A percentile compares a stretch with the other conserved stretches of the same genome.
Evolutionary conservation across 2,797 vertebrate genomes (phyloP).

Genomic region (Trichosurus vulpecula): DNA sequence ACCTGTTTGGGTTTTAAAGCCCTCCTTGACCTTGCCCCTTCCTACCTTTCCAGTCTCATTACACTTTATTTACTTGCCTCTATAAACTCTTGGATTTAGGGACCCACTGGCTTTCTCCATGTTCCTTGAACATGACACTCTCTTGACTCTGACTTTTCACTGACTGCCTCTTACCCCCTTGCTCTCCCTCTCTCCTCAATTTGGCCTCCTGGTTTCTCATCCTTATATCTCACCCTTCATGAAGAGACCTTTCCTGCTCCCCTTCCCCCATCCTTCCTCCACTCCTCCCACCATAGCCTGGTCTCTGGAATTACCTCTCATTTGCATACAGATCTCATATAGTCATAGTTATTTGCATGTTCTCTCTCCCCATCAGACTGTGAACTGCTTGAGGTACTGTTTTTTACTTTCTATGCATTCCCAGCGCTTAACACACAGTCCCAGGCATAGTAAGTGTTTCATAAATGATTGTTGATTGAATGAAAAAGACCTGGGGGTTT

Average conservation of each 20-base stretch:
- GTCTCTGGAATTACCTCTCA: neutral
- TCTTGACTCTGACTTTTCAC: neutral
- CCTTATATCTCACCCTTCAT: neutral
- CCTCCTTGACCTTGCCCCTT: neutral
- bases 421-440: neutral
- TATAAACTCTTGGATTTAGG: neutral
- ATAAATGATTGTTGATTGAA: neutral
- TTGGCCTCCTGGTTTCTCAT: neutral
- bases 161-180: neutral
- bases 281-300: neutral
- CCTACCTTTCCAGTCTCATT: neutral
- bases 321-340: neutral
- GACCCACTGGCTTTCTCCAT: neutral
- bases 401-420: neutral
- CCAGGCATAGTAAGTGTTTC: neutral
- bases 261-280: neutral
- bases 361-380: neutral
- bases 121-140: neutral
- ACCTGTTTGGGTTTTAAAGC: neutral
- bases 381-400: neutral
- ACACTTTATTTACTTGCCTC: neutral
- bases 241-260: neutral
- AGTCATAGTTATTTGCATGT: neutral
- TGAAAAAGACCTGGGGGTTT: neutral
- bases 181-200: neutral